A percentile compares a stretch with the other conserved stretches of the same genome.
Conservation (phyloP, 2,797 vertebrate genomes). For the Sebastes diaconus region DNA sequence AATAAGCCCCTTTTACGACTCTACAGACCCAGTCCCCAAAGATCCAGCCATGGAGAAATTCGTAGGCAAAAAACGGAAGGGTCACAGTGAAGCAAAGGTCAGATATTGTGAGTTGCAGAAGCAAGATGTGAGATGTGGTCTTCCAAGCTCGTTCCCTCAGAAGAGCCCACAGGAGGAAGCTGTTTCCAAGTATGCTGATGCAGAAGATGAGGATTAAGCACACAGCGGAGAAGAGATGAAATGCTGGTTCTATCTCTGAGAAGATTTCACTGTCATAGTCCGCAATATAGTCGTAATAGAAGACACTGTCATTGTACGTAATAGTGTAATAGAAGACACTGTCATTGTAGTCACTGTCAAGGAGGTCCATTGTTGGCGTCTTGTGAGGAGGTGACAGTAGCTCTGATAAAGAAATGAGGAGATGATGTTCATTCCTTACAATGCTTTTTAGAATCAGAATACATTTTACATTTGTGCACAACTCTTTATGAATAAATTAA, state of each 20-base stretch:
- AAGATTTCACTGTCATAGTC: neutral
- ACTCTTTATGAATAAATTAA: neutral
- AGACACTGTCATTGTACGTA: neutral
- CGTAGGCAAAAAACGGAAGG: neutral
- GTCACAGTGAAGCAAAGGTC: neutral
- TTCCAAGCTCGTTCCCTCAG: neutral
- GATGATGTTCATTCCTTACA: neutral
- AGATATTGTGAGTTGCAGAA: neutral
- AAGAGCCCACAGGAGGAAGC: constrained; percentile 8
- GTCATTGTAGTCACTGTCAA: too few species aligned
- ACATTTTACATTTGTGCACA: neutral
- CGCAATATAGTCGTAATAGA: rapidly evolving
- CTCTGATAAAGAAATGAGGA: neutral
- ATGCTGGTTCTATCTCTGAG: rapidly evolving
- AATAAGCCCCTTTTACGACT: rapidly evolving
- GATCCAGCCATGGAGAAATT: neutral
- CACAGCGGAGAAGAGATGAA: rapidly evolving
- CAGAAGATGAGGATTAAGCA: neutral
- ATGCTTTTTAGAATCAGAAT: neutral
- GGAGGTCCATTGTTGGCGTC: neutral
- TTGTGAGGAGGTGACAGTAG: neutral
- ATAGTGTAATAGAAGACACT: too few species aligned
- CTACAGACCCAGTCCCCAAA: neutral
- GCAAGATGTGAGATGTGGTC: neutral
- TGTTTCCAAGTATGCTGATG: neutral